Evolutionary conservation across 2,113 vertebrate genomes (phyloP), one percentile per base, ranked within the genome.

Genomic region (Nettapus auritus): DNA sequence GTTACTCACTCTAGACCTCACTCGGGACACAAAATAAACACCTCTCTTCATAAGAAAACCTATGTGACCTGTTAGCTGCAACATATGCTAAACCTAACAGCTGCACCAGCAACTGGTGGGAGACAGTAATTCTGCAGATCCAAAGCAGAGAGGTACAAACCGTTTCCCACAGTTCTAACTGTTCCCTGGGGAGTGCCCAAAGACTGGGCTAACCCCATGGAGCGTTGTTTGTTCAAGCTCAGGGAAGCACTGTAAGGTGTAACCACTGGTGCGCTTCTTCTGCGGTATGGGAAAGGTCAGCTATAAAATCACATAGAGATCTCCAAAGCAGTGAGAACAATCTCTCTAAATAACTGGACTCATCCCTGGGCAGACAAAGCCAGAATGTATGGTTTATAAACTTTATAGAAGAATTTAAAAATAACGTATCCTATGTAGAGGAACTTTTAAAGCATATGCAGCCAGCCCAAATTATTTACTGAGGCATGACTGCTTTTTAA

Each of bases 141-240:
- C 36, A n/a, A n/a, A 76, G 33, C 18, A 60, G 22, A 48, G 56
- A 55, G 20, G 1, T 2, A 3, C 28, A 60, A 38, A 55, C n/a
- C 1, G 21, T 31, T 52, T 64, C 48, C 29, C 75, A 6, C 59
- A 5, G 38, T 29, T 23, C 25, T 29, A n/a, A 57, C 34, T 57
- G 20, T 12, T 38, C 40, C 20, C 29, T 31, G 14, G 9, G 1
- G 16, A 40, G 6, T 28, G 12, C 33, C 59, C 42, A 29, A 69
- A 44, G n/a, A 36, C 13, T 25, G 53, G 38, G 8, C 21, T 67
- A 59, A 23, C 50, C 46, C 14, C 2, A 2, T 1, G 33, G 26
- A 23, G 48, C 44, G 46, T 0, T 28, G 19, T 11, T 71, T 34
- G 40, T 26, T 21, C 0, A 0, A 36, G n/a, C 34, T 60, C 66